These are phyloP conservation scores for Orchesella flavescens DNA, from an alignment of 2,888 invertebrate species.

Conservation along the genomic window DNA sequence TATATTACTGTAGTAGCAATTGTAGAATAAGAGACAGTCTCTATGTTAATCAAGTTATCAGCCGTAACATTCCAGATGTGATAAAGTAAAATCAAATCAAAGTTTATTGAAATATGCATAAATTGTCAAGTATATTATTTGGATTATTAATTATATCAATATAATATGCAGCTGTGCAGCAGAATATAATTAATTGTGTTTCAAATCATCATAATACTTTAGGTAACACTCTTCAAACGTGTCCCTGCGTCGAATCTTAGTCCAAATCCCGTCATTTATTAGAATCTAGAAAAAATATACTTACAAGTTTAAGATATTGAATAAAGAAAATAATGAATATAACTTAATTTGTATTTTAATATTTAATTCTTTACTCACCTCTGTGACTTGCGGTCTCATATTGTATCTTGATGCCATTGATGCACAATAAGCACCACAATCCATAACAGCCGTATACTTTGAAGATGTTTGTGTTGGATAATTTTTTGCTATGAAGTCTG, in stretches of 20 bases:
- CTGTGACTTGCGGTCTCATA: constrained; percentile 74
- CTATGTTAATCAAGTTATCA: neutral
- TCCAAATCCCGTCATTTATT: constrained; percentile 61
- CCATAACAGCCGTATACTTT: constrained; percentile 73
- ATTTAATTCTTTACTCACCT: constrained; percentile 71
- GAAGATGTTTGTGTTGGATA: constrained; percentile 72
- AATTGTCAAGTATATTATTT: too few species aligned
- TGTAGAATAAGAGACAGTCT: constrained; percentile 1
- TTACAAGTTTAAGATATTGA: neutral
- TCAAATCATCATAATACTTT: neutral
- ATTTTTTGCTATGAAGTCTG: constrained; percentile 74
- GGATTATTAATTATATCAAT: too few species aligned
- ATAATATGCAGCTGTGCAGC: too few species aligned
- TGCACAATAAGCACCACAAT: constrained; percentile 72
- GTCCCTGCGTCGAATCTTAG: neutral
- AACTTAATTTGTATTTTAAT: constrained; percentile 17
- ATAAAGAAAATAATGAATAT: neutral
- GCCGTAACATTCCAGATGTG: constrained; percentile 49
- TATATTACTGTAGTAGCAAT: constrained; percentile 22
- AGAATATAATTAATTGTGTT: too few species aligned
- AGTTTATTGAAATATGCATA: too few species aligned
- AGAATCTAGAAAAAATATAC: constrained; percentile 61
- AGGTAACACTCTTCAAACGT: too few species aligned
- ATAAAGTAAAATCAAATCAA: constrained; percentile 48
- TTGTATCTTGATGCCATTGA: constrained; percentile 75